Evolutionary conservation across 2,113 vertebrate genomes (phyloP), one percentile per base, ranked within the genome.

Genomic region (Clarias magur): DNA sequence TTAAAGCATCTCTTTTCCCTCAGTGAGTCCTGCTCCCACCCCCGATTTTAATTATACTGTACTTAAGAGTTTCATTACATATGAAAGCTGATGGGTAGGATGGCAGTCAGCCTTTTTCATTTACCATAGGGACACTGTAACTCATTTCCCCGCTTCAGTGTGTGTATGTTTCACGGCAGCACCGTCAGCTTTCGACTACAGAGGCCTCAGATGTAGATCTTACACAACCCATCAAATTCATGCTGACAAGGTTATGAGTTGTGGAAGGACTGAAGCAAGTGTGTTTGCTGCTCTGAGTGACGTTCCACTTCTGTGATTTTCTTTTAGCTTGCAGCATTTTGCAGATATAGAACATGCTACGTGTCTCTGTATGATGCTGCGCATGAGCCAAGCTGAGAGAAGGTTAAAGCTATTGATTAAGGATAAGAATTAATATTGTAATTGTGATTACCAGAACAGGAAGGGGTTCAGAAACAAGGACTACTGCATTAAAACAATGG

Each of bases 171-270:
- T 80, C 76, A n/a, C 21, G 4, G 48, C 53, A 57, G 63, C 30
- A 34, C 63, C 54, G 17, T 63, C 68, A 75, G 56, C 30, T 72
- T 63, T 81, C 60, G 13, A 59, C 23, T 25, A 57, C 76, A 72
- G 17, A 81, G 34, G 13, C 82, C 84, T 85, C 65, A 67, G 30
- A 76, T 53, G 48, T 78, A 85, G 84, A 80, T 56, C 83, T 56
- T 54, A 38, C 34, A 34, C 68, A 83, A 76, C 30, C 80, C 48
- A 85, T 68, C 86, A 82, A 67, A 78, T 67, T 85, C 82, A 82
- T 63, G 54, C 79, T 89, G 86, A 84, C 83, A 85, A 78, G 65
- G 79, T 87, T 73, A 72, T 60, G 57, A 82, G 79, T 53, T 82
- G 27, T 54, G 53, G 25, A 65, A 82, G 68, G n/a, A 48, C 67